These are phyloP conservation scores for Menura novaehollandiae DNA, from an alignment of 2,113 vertebrate genomes.

Conservation along the genomic window DNA sequence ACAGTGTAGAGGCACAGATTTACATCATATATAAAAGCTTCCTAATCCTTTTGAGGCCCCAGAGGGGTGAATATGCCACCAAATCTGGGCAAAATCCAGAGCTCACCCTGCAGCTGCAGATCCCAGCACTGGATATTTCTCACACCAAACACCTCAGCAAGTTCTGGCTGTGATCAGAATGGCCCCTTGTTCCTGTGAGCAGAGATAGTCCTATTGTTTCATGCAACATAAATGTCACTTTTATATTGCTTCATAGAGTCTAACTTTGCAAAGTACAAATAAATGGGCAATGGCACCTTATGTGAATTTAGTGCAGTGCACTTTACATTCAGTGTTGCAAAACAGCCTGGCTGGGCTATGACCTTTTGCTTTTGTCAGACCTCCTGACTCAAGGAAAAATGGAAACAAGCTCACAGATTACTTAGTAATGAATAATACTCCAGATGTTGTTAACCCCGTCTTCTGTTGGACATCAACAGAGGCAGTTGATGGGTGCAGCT, in stretches of 20 bases:
- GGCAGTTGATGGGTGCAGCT: not conserved
- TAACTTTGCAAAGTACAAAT: not conserved
- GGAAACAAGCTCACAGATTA: constrained; percentile 41
- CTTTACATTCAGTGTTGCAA: not conserved
- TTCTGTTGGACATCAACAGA: not conserved
- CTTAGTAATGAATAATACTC: constrained; percentile 42
- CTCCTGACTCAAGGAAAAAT: constrained; percentile 16
- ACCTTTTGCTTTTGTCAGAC: constrained; percentile 21
- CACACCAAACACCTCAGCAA: not conserved
- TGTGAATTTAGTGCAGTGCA: not conserved
- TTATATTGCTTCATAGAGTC: not conserved
- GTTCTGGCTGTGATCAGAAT: not conserved
- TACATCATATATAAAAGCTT: not conserved
- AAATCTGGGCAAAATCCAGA: not conserved
- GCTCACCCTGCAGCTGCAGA: not conserved
- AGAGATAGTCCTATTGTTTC: not conserved
- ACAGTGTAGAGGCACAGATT: not conserved
- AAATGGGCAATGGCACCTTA: not conserved
- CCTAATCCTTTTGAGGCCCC: not conserved
- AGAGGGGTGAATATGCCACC: not conserved
- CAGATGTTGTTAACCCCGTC: constrained; percentile 42
- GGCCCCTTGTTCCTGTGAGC: not conserved
- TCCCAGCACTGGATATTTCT: not conserved
- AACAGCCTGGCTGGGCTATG: not conserved
- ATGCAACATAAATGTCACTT: not conserved